Percentiles rank a stretch among this genome's conserved stretches.
Conservation (phyloP, 1,140 invertebrate genomes). For the Tribolium castaneum region DNA sequence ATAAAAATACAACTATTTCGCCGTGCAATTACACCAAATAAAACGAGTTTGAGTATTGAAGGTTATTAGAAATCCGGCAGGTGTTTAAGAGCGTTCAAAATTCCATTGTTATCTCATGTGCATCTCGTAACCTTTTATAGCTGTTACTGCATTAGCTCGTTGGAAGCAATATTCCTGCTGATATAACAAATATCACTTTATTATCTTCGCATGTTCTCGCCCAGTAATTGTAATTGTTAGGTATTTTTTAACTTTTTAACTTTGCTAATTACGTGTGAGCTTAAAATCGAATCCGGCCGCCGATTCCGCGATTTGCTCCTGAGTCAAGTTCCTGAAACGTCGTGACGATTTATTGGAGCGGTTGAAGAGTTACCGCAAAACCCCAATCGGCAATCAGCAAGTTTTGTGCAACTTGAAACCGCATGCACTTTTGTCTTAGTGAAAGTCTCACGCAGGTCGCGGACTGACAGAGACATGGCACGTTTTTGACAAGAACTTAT, state of each 20-base stretch:
- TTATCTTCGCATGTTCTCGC: too few species aligned
- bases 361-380: neutral
- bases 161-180: neutral
- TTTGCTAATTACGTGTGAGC: too few species aligned
- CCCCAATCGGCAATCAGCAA: conserved; percentile 12
- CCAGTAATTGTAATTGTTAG: too few species aligned
- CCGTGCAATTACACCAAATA: neutral
- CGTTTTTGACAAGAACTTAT: conserved; percentile 8
- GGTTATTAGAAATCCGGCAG: neutral
- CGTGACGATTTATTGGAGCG: neutral
- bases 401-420: conserved; percentile 1
- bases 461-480: neutral
- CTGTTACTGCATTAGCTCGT: neutral
- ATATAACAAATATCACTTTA: neutral
- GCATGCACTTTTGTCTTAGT: neutral
- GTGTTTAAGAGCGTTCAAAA: neutral
- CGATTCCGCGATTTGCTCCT: neutral
- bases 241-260: too few species aligned
- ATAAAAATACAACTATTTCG: neutral
- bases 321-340: neutral
- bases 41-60: neutral
- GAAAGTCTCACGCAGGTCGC: neutral
- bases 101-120: neutral
- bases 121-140: neutral
- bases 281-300: neutral